Percentiles rank a stretch among this genome's conserved stretches.
These are phyloP conservation scores for Drosophila cardini DNA, from an alignment of 1,140 invertebrate genomes.

Conservation along the genomic window DNA sequence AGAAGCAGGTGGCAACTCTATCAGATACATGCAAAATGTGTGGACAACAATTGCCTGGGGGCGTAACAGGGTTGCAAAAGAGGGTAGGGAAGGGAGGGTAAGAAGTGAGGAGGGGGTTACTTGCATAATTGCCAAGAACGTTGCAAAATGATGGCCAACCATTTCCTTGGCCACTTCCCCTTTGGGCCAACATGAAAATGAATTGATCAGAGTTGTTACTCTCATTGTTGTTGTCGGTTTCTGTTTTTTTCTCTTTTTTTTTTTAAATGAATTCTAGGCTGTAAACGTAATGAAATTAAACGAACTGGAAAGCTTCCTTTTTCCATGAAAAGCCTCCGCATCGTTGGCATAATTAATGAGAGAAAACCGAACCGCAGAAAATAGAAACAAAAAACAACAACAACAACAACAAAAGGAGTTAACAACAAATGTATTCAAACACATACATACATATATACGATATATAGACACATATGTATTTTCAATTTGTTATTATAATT, in stretches of 20 bases:
- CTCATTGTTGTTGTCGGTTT: slow-evolving; percentile 26
- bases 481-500: slow-evolving; percentile 46
- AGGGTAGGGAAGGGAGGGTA: no score
- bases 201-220: slow-evolving; percentile 44
- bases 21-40: slow-evolving; percentile 1
- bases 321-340: slow-evolving; percentile 63
- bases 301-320: slow-evolving; percentile 80
- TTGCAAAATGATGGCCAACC: slow-evolving; percentile 45
- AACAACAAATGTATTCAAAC: slow-evolving; percentile 25
- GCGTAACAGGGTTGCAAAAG: slow-evolving; percentile 19
- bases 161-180: slow-evolving; percentile 41
- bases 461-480: slow-evolving; percentile 7
- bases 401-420: slow-evolving; percentile 24
- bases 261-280: slow-evolving; percentile 60
- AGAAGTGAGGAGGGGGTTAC: not conserved
- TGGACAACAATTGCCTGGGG: slow-evolving; percentile 41
- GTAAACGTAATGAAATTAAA: slow-evolving; percentile 66
- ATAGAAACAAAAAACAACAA: slow-evolving; percentile 7
- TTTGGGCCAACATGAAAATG: slow-evolving; percentile 26
- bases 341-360: slow-evolving; percentile 74
- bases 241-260: slow-evolving; percentile 12
- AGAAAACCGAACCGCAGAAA: slow-evolving; percentile 52
- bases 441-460: not conserved
- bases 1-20: slow-evolving; percentile 27
- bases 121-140: slow-evolving; percentile 57